Percentiles rank a stretch among this genome's conserved stretches.
These are phyloP conservation scores for Chorisops tibialis DNA, from an alignment of 2,888 invertebrate species.

Conservation along the genomic window DNA sequence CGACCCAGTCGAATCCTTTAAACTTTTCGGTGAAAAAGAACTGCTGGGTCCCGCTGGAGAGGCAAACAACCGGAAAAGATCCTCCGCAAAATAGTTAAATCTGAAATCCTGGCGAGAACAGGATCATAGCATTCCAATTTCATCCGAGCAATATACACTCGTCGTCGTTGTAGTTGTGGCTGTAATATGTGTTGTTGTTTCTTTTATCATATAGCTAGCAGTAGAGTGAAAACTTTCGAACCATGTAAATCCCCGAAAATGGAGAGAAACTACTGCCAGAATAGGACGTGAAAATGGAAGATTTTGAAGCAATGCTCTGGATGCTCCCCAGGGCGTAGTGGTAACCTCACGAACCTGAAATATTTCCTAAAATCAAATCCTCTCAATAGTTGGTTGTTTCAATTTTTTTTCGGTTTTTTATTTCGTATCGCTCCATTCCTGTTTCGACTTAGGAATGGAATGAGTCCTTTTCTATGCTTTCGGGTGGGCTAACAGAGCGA, in stretches of 20 bases:
- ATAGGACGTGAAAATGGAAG: background rate
- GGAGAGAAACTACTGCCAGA: background rate
- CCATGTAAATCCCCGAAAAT: background rate
- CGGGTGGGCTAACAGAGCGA: no score
- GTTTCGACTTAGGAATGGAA: no score
- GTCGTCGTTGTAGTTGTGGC: background rate
- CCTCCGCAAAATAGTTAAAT: background rate
- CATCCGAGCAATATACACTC: background rate
- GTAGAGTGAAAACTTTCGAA: background rate
- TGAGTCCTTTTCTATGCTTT: no score
- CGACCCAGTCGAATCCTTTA: constrained; percentile 11
- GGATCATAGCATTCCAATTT: background rate
- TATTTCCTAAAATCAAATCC: constrained; percentile 9
- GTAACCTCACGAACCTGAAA: background rate
- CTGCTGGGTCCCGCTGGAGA: background rate
- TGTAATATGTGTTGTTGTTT: no score
- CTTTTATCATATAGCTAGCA: no score
- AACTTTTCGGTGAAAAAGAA: constrained; percentile 4
- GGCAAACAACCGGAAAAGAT: background rate
- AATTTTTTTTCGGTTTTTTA: no score
- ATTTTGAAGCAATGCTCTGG: background rate
- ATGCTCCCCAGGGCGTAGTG: constrained; percentile 3
- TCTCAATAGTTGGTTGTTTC: background rate
- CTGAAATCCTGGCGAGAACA: background rate
- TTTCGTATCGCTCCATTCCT: no score